Percentiles rank a stretch among this genome's conserved stretches.
Evolutionary conservation across 1,140 invertebrate genomes (phyloP).

Genomic region (Lucilia sericata): DNA sequence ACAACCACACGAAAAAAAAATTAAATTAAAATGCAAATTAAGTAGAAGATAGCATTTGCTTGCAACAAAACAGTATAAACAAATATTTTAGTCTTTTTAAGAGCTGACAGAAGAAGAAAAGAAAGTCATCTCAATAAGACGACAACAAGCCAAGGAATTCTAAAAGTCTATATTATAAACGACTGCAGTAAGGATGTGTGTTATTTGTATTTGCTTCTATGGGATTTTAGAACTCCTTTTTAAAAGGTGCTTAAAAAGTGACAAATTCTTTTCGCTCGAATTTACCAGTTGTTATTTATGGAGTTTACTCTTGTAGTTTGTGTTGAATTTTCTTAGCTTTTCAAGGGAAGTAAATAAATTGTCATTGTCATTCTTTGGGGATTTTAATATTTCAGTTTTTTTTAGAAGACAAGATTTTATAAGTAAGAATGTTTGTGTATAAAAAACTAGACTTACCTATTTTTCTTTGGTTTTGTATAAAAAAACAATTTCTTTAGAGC

Average conservation of each 20-base stretch:
- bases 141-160: neutral
- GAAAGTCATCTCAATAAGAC: neutral
- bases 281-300: slow-evolving; percentile 5
- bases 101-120: neutral
- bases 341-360: neutral
- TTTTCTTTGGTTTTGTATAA: neutral
- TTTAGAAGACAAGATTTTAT: neutral
- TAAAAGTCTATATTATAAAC: neutral
- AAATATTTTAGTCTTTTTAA: neutral
- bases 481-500: slow-evolving; percentile 5
- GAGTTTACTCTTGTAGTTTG: neutral
- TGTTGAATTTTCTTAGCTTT: neutral
- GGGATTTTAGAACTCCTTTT: neutral
- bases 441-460: neutral
- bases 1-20: neutral
- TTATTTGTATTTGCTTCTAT: neutral
- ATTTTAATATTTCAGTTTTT: neutral
- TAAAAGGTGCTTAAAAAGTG: slow-evolving; percentile 22
- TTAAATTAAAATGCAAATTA: slow-evolving; percentile 30
- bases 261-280: neutral
- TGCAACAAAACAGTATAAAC: slow-evolving; percentile 2
- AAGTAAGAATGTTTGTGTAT: neutral
- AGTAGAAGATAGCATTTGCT: neutral
- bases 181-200: neutral
- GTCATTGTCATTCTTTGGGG: slow-evolving; percentile 4